Base-by-base conservation (phyloP, 2,797 vertebrate species). In the Anguilla pacifica region DNA sequence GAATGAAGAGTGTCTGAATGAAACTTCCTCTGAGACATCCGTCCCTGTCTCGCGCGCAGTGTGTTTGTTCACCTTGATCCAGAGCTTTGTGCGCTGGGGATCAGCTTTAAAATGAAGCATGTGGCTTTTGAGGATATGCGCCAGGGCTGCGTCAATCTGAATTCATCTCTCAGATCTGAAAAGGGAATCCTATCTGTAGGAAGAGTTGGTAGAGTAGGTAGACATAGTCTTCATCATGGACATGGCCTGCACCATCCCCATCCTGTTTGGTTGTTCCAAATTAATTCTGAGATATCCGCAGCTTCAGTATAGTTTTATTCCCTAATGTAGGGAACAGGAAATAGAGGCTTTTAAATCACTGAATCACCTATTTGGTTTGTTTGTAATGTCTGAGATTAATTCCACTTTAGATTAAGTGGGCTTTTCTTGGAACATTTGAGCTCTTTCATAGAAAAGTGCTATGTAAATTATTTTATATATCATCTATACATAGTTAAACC, bases 1-100 rank as follows among this genome's bases (percentile, higher is more conserved):
- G 85, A 49, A 9, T 31, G 61, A 19, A 39, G 85, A 49, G 51
- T 28, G 22, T 72, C 61, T 46, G 85, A 61, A 86, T 70, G 22
- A 61, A 86, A 72, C 5, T 67, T 72, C 85, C 70, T 86, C 67
- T 59, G 31, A 70, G 25, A 70, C 85, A 86, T 86, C 85, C 31
- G 67, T 86, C 85, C 39, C 85, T 39, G 85, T 86, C 59, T 39
- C 9, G 49, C 15, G 22, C 22, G 59, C 19, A 43, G 35, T 25
- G 15, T 25, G 17, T 64, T 64, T 22, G 19, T 15, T 72, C 67
- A 72, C 67, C 67, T 28, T 11, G 6, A 72, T 72, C 25, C 67
- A n/a, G 9, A 25, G n/a, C 25, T 53, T 53, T 53, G 11, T 53
- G 11, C 11, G 51, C 7, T 53, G 9, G 67, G 67, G 67, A 25